A percentile compares a stretch with the other conserved stretches of the same genome.
These are phyloP conservation scores for Gambelia wislizenii DNA, from an alignment of 2,797 vertebrate genomes.

Conservation along the genomic window DNA sequence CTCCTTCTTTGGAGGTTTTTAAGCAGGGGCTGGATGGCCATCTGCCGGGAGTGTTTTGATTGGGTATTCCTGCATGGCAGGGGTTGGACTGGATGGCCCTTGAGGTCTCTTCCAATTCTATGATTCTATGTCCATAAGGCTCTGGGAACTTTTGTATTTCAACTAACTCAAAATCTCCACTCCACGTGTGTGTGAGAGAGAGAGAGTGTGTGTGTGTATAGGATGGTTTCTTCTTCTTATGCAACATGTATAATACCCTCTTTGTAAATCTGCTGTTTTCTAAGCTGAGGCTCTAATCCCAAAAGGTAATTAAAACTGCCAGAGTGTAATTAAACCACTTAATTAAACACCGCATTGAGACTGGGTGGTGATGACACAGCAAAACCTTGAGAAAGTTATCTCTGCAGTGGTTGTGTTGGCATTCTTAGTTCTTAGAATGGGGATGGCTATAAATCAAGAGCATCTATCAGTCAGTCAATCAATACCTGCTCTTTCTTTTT, in stretches of 20 bases:
- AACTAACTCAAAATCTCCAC: background rate
- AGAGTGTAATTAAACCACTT: slow-evolving; percentile 78
- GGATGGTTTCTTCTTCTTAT: background rate
- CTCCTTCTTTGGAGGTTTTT: no score
- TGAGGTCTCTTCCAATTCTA: no score
- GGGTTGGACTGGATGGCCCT: no score
- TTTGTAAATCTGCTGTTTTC: slow-evolving; percentile 39
- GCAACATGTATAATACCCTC: rapidly evolving
- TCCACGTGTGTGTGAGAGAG: background rate
- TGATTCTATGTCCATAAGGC: background rate
- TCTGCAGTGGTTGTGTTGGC: no score
- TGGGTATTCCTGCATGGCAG: no score
- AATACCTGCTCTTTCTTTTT: no score
- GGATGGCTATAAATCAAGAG: background rate
- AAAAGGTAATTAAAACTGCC: slow-evolving; percentile 76
- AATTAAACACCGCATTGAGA: slow-evolving; percentile 72
- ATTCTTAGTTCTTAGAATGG: no score
- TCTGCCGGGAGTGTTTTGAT: no score
- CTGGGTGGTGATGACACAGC: slow-evolving; percentile 59
- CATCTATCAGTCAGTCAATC: background rate
- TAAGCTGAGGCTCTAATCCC: slow-evolving; percentile 57
- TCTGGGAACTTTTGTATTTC: background rate
- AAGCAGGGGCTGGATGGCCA: no score
- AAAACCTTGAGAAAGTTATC: slow-evolving; percentile 47
- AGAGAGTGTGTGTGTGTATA: no score